A percentile compares a stretch with the other conserved stretches of the same genome.
These are phyloP conservation scores for Distichodus sexfasciatus DNA, from an alignment of 2,797 vertebrate genomes.

Conservation along the genomic window DNA sequence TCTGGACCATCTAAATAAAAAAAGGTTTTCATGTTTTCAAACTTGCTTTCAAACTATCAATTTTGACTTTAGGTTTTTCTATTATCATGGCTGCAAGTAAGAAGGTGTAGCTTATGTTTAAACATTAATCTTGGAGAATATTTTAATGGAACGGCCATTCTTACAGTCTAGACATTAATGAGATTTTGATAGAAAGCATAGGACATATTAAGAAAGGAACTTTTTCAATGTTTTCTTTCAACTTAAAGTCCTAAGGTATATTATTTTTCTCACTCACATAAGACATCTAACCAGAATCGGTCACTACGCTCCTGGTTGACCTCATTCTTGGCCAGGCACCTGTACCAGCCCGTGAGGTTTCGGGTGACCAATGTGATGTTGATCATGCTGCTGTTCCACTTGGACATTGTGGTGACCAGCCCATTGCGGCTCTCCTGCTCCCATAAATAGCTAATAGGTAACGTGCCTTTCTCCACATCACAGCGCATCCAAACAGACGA, in stretches of 20 bases:
- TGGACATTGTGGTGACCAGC: conserved; percentile 55
- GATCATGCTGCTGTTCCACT: conserved; percentile 58
- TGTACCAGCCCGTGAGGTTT: conserved; percentile 82
- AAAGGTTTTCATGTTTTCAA: too few species aligned
- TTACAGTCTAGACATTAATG: too few species aligned
- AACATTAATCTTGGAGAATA: too few species aligned
- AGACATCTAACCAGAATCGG: conserved; percentile 56
- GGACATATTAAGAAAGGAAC: too few species aligned
- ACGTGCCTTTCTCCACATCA: conserved; percentile 78
- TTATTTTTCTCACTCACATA: conserved; percentile 80
- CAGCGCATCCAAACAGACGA: conserved; percentile 73
- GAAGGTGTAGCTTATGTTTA: too few species aligned
- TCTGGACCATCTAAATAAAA: conserved; percentile 81
- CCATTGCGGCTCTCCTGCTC: conserved; percentile 65
- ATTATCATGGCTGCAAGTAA: too few species aligned
- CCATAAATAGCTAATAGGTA: conserved; percentile 81
- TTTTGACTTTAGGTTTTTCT: too few species aligned
- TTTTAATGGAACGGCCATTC: too few species aligned
- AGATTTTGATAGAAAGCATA: too few species aligned
- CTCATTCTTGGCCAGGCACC: conserved; percentile 76
- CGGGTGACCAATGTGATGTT: conserved; percentile 72
- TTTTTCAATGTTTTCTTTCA: too few species aligned
- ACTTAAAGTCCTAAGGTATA: neutral
- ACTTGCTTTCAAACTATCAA: too few species aligned
- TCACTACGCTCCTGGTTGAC: conserved; percentile 81